phyloP scores from a whole-genome alignment of 2,113 vertebrate genomes.

The Zosterops borbonicus region DNA sequence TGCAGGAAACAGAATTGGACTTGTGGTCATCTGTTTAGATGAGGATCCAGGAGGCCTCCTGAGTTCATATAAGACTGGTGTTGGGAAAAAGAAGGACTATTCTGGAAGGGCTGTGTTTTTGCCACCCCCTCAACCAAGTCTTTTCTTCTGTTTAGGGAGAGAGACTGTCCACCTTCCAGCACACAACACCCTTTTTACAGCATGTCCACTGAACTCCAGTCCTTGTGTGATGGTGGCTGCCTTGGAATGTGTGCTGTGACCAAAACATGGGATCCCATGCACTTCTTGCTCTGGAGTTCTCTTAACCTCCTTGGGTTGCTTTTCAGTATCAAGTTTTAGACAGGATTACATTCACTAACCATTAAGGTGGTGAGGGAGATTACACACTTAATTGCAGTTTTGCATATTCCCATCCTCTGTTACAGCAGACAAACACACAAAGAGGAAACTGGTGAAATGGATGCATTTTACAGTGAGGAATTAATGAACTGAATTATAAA shows the following conservation, averaged over 20 bases:
- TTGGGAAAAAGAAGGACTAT: neutral
- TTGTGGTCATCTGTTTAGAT: neutral
- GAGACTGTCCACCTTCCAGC: neutral
- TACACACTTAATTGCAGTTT: neutral
- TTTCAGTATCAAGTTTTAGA: neutral
- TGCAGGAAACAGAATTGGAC: neutral
- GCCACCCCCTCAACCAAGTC: fast-evolving
- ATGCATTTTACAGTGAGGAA: neutral
- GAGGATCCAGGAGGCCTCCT: neutral
- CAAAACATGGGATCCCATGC: neutral
- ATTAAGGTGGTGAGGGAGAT: neutral
- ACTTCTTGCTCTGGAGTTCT: neutral
- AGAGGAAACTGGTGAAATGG: neutral
- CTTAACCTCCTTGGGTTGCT: neutral
- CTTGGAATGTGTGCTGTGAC: neutral
- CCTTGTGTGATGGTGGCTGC: neutral
- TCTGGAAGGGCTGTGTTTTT: neutral
- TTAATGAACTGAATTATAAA: neutral
- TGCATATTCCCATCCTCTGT: neutral
- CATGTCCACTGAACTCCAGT: neutral
- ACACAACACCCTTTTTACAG: neutral
- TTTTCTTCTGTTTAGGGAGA: neutral
- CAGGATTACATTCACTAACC: neutral
- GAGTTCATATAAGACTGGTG: neutral
- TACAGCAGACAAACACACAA: too few relatives aligned